Base-by-base conservation (phyloP, 2,888 invertebrate species). In the Strigamia transsilvanica region DNA sequence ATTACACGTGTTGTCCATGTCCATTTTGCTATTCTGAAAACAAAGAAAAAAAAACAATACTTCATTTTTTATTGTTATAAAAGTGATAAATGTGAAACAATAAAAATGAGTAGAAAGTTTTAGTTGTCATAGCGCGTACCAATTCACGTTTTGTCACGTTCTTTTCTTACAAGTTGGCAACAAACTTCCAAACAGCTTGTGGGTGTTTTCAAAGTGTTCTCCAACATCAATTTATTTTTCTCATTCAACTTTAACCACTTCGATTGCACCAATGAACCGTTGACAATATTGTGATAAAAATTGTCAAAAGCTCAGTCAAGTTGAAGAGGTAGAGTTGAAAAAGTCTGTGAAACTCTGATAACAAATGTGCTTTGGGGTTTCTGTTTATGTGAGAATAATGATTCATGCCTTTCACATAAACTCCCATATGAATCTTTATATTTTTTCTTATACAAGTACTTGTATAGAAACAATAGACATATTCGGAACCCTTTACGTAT, bases 1-100 rank as follows among this genome's bases (percentile, higher is more conserved):
- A n/a, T 79, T 79, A 38, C 79, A 79, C 1, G 41, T 18, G 38
- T 79, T 42, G 38, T 79, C 79, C 79, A 79, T 42, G 38, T 79
- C 79, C 79, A 79, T 79, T 51, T 4, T 66, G 66, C 5, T 6
- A 61, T 5, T 23, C 2, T 23, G 13, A 66, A 66, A 61, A 10
- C 6, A 61, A 21, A 23, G 3, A 61, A 61, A 61, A n/a, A n/a
- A n/a, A n/a, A n/a, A n/a, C n/a, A n/a, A n/a, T n/a, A n/a, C n/a
- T n/a, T n/a, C 6, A 46, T 34, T 5, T 34, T 34, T 34, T 34
- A 34, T 34, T 34, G 3, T 34, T 34, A 34, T 5, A 34, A 34
- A 34, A 34, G 34, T 34, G 7, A 34, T 34, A 46, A 46, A 2
- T 46, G 12, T 13, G 10, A 46, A 46, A 46, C 2, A 46, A 7